Evolutionary conservation across 2,113 vertebrate species (phyloP).

Genomic region (Athene noctua): DNA sequence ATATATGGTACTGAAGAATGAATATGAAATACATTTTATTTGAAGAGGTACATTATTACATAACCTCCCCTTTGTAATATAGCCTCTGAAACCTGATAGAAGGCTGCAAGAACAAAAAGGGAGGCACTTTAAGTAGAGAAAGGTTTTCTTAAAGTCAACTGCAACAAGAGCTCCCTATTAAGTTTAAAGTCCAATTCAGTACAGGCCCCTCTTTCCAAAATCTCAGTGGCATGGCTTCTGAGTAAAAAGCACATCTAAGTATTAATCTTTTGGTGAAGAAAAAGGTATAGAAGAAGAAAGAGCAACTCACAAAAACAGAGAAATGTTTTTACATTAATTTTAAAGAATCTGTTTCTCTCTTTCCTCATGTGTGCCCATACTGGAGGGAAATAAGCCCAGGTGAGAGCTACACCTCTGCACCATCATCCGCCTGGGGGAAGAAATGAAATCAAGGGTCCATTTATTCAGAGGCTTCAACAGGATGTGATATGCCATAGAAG

Average conservation of each 20-base stretch:
- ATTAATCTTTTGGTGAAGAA: not conserved
- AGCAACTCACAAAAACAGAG: not conserved
- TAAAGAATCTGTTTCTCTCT: not conserved
- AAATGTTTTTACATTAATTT: not conserved
- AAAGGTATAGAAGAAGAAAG: not conserved
- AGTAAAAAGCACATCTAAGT: not conserved
- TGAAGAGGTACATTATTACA: not conserved
- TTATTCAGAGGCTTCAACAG: not conserved
- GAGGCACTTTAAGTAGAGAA: not conserved
- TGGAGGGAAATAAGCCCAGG: not conserved
- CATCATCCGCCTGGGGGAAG: not conserved
- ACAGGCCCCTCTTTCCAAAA: not conserved
- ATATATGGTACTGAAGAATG: not conserved
- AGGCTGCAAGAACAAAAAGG: not conserved
- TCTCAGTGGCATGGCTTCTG: not conserved
- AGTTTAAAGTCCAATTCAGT: not conserved
- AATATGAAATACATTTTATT: slow-evolving; percentile 25
- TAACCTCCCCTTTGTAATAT: not conserved
- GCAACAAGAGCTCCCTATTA: not conserved
- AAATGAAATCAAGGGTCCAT: not conserved
- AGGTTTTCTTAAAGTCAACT: not conserved
- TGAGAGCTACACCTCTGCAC: not conserved
- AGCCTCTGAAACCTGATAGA: not conserved
- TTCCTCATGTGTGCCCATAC: rapidly evolving
- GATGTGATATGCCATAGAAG: not conserved